Base-by-base conservation (phyloP, 2,888 invertebrate species). In the Cataglyphis altisquamis region DNA sequence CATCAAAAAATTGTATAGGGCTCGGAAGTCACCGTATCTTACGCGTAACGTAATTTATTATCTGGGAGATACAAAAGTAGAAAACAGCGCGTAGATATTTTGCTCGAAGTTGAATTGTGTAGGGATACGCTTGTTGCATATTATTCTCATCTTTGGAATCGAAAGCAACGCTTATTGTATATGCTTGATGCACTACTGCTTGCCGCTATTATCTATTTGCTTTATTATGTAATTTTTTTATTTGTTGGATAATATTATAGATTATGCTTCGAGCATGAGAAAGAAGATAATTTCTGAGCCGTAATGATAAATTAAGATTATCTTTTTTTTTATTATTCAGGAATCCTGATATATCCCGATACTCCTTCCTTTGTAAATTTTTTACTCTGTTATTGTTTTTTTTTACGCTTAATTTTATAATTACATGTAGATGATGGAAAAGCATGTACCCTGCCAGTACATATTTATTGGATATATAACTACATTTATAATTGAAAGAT, bases 401-500 rank as follows among this genome's bases (percentile, higher is more conserved):
- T 84, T 83, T 81, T 81, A 73, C 57, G 86, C 82, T 89, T 87
- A 72, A 67, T 83, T 78, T 83, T 87, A 21, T 21, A 21, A 21
- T 21, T 21, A 82, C 82, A 77, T 83, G 82, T 90, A 88, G 84
- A 84, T 63, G 86, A 25, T 89, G 72, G 66, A 83, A 64, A 75
- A 85, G 91, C 91, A 92, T 92, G 92, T 85, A 86, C 63, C 84
- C 73, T 88, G 66, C 74, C 73, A 74, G 80, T 77, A 81, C 68
- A 82, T 25, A 82, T 57, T 72, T 72, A 72, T 72, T 21, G 36
- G 12, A 25, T 25, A 48, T 48, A 48, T 82, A 75, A 66, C 0
- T 1, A 29, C 32, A 36, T 45, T 48, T 82, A 67, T 48, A 45
- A 21, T 73, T 45, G 64, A 21, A 32, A 32, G 0, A 70, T 68